Conservation (phyloP, 2,797 vertebrate species). For the Myripristis jacobus region DNA sequence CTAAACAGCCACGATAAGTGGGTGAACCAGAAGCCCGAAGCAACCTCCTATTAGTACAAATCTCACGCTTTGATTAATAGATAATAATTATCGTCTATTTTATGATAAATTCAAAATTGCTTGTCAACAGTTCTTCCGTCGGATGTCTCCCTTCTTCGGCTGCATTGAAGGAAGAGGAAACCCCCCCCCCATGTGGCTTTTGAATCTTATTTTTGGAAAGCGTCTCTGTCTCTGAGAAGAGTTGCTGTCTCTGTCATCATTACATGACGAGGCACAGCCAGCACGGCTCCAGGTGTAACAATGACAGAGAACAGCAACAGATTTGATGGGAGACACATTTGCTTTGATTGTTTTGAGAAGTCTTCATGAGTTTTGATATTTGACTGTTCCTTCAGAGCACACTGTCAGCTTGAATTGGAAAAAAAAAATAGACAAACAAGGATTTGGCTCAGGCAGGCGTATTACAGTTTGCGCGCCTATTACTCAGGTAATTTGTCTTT, state of each 20-base stretch:
- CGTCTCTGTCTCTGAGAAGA: conserved; percentile 40
- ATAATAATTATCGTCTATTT: conserved; percentile 30
- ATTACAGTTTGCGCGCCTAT: too few relatives aligned
- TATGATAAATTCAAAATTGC: conserved; percentile 32
- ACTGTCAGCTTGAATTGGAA: not conserved
- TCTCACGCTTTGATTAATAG: conserved; percentile 47
- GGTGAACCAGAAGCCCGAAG: conserved; percentile 39
- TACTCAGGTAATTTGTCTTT: too few relatives aligned
- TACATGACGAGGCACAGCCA: conserved; percentile 46
- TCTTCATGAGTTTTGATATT: not conserved
- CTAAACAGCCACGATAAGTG: conserved; percentile 36
- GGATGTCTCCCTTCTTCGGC: conserved; percentile 15
- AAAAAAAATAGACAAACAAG: not conserved
- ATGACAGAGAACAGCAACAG: not conserved
- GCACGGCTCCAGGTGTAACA: conserved; percentile 49
- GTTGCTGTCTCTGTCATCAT: conserved; percentile 55
- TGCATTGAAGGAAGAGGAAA: conserved; percentile 72
- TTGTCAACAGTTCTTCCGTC: conserved; percentile 41
- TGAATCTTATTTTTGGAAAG: conserved; percentile 57
- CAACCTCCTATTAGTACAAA: conserved; percentile 24
- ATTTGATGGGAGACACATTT: conserved; percentile 3
- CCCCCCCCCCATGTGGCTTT: conserved; percentile 27
- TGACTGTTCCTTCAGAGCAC: not conserved
- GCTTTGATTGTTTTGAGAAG: not conserved
- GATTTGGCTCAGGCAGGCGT: not conserved